These are phyloP conservation scores for Orius laevigatus DNA, from an alignment of 1,140 invertebrate species.

Conservation along the genomic window DNA sequence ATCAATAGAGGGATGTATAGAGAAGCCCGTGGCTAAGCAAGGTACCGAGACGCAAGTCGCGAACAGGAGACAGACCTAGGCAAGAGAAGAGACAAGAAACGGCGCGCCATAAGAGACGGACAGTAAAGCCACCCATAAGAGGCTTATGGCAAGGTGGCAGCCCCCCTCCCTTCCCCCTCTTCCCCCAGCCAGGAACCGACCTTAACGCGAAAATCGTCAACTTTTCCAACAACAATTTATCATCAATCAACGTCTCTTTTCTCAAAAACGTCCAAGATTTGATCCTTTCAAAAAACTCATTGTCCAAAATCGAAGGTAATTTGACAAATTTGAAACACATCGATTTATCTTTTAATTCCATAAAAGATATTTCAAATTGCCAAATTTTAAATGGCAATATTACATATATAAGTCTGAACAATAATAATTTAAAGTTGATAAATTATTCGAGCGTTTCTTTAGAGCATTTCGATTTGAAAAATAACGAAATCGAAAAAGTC, in stretches of 20 bases:
- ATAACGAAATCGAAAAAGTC: slow-evolving; percentile 10
- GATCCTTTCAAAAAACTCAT: slow-evolving; percentile 10
- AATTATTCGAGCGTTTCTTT: slow-evolving; percentile 8
- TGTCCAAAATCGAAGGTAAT: slow-evolving; percentile 5
- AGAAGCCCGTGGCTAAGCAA: no score
- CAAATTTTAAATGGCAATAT: slow-evolving; percentile 5
- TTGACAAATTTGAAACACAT: slow-evolving; percentile 4
- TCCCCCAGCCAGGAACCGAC: no score
- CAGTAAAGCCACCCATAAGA: no score
- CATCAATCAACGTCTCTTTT: neutral
- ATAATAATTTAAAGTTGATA: slow-evolving; percentile 5
- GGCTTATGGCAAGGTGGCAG: no score
- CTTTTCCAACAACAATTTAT: slow-evolving; percentile 8
- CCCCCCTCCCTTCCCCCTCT: no score
- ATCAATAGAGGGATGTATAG: no score
- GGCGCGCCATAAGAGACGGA: no score
- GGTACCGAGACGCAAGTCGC: no score
- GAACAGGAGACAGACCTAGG: no score
- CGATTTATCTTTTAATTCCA: slow-evolving; percentile 13
- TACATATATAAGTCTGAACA: slow-evolving; percentile 8
- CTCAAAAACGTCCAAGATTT: slow-evolving; percentile 4
- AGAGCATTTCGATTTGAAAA: slow-evolving; percentile 8
- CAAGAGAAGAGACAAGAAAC: no score
- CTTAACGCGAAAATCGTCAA: slow-evolving; percentile 7
- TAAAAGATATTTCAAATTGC: slow-evolving; percentile 2